phyloP scores from a whole-genome alignment of 2,888 invertebrate species.

The Idaea straminata region DNA sequence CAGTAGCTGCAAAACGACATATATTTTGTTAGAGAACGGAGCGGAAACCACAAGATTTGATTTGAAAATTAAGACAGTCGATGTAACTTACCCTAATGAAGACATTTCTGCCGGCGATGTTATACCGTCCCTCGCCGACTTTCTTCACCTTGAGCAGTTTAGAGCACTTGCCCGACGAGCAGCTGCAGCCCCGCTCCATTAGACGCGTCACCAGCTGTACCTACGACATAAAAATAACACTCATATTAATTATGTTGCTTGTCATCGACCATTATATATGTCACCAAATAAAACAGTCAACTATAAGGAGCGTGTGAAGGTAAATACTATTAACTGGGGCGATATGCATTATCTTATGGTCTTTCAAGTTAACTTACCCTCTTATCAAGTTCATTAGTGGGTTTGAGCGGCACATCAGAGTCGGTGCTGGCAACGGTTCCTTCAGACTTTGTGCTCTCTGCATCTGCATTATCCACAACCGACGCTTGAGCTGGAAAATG shows the following conservation, averaged over 20 bases:
- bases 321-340: too few species aligned
- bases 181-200: conserved; percentile 87
- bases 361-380: conserved; percentile 32
- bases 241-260: neutral
- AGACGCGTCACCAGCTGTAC: conserved; percentile 85
- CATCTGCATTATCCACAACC: conserved; percentile 80
- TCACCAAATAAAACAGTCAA: too few species aligned
- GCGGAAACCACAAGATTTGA: neutral
- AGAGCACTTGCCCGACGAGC: conserved; percentile 84
- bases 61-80: neutral
- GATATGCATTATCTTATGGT: neutral
- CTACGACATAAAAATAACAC: conserved; percentile 42
- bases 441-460: conserved; percentile 84
- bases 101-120: conserved; percentile 91
- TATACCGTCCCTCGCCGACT: conserved; percentile 92
- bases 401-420: conserved; percentile 82
- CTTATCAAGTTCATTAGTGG: conserved; percentile 85
- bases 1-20: conserved; percentile 82
- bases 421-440: conserved; percentile 83
- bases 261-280: neutral
- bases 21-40: neutral
- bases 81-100: conserved; percentile 87
- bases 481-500: conserved; percentile 47
- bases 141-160: conserved; percentile 88
- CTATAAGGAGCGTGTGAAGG: too few species aligned